Evolutionary conservation across 1,140 invertebrate genomes (phyloP), one percentile per base, ranked within the genome.

Genomic region (Elysia chlorotica): DNA sequence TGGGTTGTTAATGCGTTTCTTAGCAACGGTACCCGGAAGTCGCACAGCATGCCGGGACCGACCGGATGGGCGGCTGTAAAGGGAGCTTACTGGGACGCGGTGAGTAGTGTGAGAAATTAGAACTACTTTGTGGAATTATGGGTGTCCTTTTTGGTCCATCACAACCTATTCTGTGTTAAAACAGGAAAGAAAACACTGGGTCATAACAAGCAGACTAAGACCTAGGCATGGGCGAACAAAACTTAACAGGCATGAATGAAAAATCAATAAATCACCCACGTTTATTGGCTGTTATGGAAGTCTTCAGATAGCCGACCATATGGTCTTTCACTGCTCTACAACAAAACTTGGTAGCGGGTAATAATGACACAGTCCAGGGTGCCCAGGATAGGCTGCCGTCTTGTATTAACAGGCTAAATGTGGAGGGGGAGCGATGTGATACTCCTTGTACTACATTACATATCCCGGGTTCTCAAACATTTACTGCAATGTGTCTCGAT

Each of bases 61-160:
- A 56, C 68, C 1, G 81, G 81, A 61, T 86, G 85, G 84, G 56
- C 83, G 30, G 79, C 81, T 1, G 81, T 86, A 0, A 79, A 79
- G 41, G 79, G 77, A 3, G 82, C 85, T 0, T 68, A 69, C 30
- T 88, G 87, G 86, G 76, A 83, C 59, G 78, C 69, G 62, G 84
- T 86, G 38, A 74, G 75, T 68, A 63, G 25, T 33, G 17, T 1
- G n/a, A 48, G 10, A 10, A 48, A 14, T 48, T 48, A 14, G 41
- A 10, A 14, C 10, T 48, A n/a, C 41, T n/a, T 48, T 14, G 41
- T 14, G 41, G n/a, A 48, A 48, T n/a, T 48, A 14, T 25, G 6
- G 56, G 6, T 59, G 25, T 59, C 28, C 28, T 59, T 59, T 10
- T 59, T 59, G 10, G 6, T 48, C n/a, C 10, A 48, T 14, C 41